These are phyloP conservation scores for Drosophila picticornis DNA, from an alignment of 2,888 invertebrate species.

Conservation along the genomic window DNA sequence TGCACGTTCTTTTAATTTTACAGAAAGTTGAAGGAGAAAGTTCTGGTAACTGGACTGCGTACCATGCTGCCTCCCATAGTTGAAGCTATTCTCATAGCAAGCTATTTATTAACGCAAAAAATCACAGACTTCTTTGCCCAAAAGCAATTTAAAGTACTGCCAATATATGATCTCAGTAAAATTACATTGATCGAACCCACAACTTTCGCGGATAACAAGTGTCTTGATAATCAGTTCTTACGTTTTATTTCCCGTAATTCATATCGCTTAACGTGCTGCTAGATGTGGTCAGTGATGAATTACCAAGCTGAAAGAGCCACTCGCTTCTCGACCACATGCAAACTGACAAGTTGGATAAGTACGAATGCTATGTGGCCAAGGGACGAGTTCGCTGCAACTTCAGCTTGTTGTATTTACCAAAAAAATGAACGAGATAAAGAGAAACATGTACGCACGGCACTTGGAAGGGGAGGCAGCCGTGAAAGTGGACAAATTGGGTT, in stretches of 20 bases:
- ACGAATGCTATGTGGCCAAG: constrained; percentile 56
- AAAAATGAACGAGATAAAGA: constrained; percentile 1
- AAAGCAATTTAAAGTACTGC: background rate
- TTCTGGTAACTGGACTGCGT: constrained; percentile 10
- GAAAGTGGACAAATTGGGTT: constrained; percentile 21
- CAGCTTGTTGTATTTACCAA: constrained; percentile 22
- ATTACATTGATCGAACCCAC: background rate
- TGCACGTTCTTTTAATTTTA: constrained; percentile 56
- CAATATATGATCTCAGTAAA: background rate
- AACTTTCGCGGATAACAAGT: background rate
- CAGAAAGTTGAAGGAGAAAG: constrained; percentile 39
- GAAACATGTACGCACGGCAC: background rate
- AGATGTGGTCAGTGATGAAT: constrained; percentile 58
- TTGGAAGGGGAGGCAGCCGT: constrained; percentile 13
- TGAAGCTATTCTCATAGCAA: constrained; percentile 24
- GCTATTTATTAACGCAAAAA: constrained; percentile 33
- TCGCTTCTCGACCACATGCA: constrained; percentile 30
- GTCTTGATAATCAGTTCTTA: background rate
- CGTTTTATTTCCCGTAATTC: background rate
- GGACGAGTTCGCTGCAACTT: constrained; percentile 31
- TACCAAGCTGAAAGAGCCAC: constrained; percentile 50
- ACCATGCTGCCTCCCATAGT: background rate
- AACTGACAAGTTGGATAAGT: constrained; percentile 58
- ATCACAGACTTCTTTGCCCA: constrained; percentile 2
- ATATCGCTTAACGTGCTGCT: constrained; percentile 43